These are phyloP conservation scores for Nezara viridula DNA, from an alignment of 2,888 invertebrate species.

Conservation along the genomic window DNA sequence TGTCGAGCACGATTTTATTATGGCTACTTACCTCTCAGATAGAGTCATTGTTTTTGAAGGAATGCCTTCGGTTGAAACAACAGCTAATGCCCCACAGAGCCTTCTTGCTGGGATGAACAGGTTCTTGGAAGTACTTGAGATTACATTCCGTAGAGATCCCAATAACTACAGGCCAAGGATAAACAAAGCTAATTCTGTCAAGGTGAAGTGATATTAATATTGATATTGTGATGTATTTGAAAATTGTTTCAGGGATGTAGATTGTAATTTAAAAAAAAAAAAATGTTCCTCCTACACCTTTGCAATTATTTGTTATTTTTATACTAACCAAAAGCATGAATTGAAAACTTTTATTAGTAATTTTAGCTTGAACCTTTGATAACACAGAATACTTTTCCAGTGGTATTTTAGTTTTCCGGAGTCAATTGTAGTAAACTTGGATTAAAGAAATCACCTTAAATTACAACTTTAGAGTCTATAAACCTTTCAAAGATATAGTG, in stretches of 20 bases:
- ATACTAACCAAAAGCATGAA: neutral
- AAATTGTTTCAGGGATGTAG: neutral
- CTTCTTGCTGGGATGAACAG: slow-evolving; percentile 98
- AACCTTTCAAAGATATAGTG: too few relatives aligned
- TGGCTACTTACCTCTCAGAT: slow-evolving; percentile 99
- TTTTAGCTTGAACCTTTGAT: too few relatives aligned
- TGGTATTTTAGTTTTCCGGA: too few relatives aligned
- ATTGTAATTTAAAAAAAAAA: neutral
- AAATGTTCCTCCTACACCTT: neutral
- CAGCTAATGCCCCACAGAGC: slow-evolving; percentile 92
- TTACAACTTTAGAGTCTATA: too few relatives aligned
- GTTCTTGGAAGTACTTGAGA: slow-evolving; percentile 94
- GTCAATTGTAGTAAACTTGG: too few relatives aligned
- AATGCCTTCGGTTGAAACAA: slow-evolving; percentile 87
- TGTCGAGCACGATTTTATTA: slow-evolving; percentile 99
- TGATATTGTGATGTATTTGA: neutral
- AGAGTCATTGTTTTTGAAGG: slow-evolving; percentile 99
- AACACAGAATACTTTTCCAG: too few relatives aligned
- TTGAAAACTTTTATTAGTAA: too few relatives aligned
- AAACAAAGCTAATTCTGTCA: slow-evolving; percentile 96
- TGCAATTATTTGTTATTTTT: neutral
- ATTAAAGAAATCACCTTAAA: too few relatives aligned
- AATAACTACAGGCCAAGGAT: slow-evolving; percentile 99
- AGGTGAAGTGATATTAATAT: slow-evolving; percentile 72
- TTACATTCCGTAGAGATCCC: slow-evolving; percentile 98